Base-by-base conservation (phyloP, 30 jellyfish, hydroid and myxozoan genomes). In the Calvadosia cruxmelitensis region DNA sequence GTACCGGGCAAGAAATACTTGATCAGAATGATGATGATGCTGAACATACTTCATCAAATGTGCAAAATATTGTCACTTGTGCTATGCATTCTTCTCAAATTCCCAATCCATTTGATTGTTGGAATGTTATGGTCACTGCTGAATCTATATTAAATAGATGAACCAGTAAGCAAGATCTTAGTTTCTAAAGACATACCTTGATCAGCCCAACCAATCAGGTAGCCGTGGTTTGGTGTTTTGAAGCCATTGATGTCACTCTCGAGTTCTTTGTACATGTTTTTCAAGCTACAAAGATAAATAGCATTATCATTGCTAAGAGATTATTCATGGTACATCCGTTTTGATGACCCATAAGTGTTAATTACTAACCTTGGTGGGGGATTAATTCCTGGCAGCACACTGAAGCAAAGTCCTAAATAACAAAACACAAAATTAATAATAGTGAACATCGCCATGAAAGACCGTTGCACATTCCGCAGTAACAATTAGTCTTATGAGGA, bases 281-380 rank as follows among this genome's bases (percentile, higher is more conserved):
- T 81, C 81, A 85, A 68, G 76, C 99, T 93, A 51, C 29, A 75
- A 53, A 68, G 24, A 51, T 16, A 3, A 29, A n/a, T 57, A 1
- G 24, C n/a, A n/a, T n/a, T n/a, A n/a, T n/a, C n/a, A n/a, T n/a
- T n/a, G n/a, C n/a, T n/a, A n/a, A n/a, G n/a, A n/a, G n/a, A n/a
- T n/a, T n/a, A n/a, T n/a, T n/a, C n/a, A n/a, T n/a, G n/a, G n/a
- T n/a, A n/a, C n/a, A n/a, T n/a, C n/a, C n/a, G n/a, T n/a, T n/a
- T n/a, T n/a, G n/a, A n/a, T n/a, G n/a, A n/a, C n/a, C n/a, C n/a
- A n/a, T n/a, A n/a, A n/a, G n/a, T n/a, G n/a, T n/a, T n/a, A n/a
- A n/a, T n/a, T n/a, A n/a, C n/a, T n/a, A n/a, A 85, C 99, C 99
- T 93, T 79, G 99, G 96, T 7, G 99, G 99, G 2, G 93, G 70